Percentiles rank a stretch among this genome's conserved stretches.
Conservation (phyloP, 2,113 vertebrate genomes). For the Scomber japonicus region DNA sequence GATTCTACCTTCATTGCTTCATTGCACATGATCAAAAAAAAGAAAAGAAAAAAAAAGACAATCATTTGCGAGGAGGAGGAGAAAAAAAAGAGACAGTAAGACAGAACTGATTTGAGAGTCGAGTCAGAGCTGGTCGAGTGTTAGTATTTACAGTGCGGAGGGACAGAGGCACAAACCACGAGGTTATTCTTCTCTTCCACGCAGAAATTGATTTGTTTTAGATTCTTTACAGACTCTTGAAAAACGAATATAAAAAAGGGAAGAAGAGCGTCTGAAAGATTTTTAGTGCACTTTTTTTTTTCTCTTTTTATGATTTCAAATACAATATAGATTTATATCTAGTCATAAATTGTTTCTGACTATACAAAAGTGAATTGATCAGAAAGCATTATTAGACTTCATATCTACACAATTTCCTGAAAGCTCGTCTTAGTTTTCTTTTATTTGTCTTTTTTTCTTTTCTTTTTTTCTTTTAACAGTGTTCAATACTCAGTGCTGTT, state of each 20-base stretch:
- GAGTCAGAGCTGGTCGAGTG: conserved; percentile 49
- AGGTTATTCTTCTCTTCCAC: conserved; percentile 26
- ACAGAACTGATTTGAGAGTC: conserved; percentile 39
- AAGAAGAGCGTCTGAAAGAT: conserved; percentile 74
- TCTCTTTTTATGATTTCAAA: conserved; percentile 77
- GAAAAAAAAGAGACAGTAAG: conserved; percentile 27
- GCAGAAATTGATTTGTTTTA: conserved; percentile 25
- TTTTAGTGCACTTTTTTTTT: conserved; percentile 84
- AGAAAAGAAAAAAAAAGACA: conserved; percentile 6
- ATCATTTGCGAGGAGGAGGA: neutral
- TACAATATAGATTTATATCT: conserved; percentile 78
- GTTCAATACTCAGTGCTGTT: conserved; percentile 95
- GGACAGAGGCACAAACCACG: neutral
- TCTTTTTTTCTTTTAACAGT: conserved; percentile 85
- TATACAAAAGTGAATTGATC: conserved; percentile 85
- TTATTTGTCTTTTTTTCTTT: conserved; percentile 39
- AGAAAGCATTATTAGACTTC: conserved; percentile 82
- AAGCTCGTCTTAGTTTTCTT: conserved; percentile 79
- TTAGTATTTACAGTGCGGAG: conserved; percentile 70
- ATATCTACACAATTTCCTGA: conserved; percentile 85
- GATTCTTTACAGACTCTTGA: conserved; percentile 50
- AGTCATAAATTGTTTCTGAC: conserved; percentile 80
- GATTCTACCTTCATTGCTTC: conserved; percentile 72
- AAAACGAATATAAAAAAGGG: conserved; percentile 43
- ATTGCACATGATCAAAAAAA: conserved; percentile 73